Conservation (phyloP, 2,888 invertebrate species). For the Melinaea menophilus region DNA sequence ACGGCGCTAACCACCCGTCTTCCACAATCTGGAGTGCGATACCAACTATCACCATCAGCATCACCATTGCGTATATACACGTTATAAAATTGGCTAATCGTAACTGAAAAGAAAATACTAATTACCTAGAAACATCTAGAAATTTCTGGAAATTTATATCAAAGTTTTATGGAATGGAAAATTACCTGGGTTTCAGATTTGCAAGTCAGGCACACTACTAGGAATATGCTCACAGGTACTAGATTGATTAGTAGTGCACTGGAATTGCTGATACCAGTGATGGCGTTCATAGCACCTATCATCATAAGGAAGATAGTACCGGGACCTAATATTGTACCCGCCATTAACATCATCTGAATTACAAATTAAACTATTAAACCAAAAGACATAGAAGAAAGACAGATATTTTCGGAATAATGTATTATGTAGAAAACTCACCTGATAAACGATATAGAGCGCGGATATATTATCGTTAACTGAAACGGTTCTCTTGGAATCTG, state of each 20-base stretch:
- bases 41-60: constrained; percentile 92
- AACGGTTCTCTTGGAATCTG: constrained; percentile 87
- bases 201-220: constrained; percentile 82
- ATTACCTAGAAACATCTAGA: not conserved
- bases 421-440: constrained; percentile 42
- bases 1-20: constrained; percentile 89
- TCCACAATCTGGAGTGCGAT: constrained; percentile 86
- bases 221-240: constrained; percentile 81
- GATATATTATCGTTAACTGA: constrained; percentile 94
- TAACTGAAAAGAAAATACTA: constrained; percentile 70
- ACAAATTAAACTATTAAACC: not conserved
- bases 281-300: constrained; percentile 88
- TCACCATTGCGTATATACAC: constrained; percentile 87
- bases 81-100: constrained; percentile 86
- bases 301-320: constrained; percentile 91
- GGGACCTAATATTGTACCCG: constrained; percentile 88
- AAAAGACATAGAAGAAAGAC: not conserved
- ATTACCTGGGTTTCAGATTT: constrained; percentile 82
- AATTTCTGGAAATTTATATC: constrained; percentile 1
- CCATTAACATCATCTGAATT: constrained; percentile 77
- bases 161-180: not conserved
- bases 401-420: not conserved
- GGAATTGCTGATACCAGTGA: constrained; percentile 84
- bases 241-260: constrained; percentile 81
- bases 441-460: constrained; percentile 84